Percentiles rank a stretch among this genome's conserved stretches.
phyloP scores from a whole-genome alignment of 2,113 vertebrate species.

The Hydrolagus affinis region DNA sequence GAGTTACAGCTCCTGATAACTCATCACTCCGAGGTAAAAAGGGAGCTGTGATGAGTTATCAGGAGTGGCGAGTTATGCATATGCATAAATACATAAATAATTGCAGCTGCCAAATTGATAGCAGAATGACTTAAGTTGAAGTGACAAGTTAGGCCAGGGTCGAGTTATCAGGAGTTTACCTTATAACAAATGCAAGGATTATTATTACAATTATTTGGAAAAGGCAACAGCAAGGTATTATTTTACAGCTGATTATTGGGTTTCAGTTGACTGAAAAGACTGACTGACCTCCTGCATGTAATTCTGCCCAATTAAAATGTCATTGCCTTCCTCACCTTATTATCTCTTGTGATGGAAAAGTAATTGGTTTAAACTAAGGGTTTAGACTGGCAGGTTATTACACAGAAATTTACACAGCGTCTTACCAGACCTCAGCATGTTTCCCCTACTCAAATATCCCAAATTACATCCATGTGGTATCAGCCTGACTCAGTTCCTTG shows the following conservation, averaged over 20 bases:
- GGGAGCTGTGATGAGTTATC: no score
- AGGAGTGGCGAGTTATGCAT: no score
- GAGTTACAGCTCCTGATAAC: no score
- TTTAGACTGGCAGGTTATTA: constrained; percentile 23
- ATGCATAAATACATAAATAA: no score
- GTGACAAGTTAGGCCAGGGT: no score
- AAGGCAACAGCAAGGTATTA: not conserved
- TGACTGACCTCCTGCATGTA: not conserved
- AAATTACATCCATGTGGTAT: not conserved
- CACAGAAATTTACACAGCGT: constrained; percentile 9
- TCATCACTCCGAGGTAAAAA: no score
- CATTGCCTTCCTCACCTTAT: constrained; percentile 24
- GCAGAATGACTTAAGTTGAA: no score
- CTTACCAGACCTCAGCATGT: constrained; percentile 11
- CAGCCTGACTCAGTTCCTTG: no score
- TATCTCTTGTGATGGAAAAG: constrained; percentile 30
- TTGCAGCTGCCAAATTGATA: no score
- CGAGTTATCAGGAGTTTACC: no score
- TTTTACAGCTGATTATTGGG: not conserved
- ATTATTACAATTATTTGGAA: not conserved
- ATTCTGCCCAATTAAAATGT: constrained; percentile 29
- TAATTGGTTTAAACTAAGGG: constrained; percentile 29
- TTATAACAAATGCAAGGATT: no score
- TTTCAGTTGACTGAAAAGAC: constrained; percentile 2
- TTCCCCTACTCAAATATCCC: constrained; percentile 23